These are phyloP conservation scores for Zaprionus capensis DNA, from an alignment of 1,140 invertebrate genomes.

Conservation along the genomic window DNA sequence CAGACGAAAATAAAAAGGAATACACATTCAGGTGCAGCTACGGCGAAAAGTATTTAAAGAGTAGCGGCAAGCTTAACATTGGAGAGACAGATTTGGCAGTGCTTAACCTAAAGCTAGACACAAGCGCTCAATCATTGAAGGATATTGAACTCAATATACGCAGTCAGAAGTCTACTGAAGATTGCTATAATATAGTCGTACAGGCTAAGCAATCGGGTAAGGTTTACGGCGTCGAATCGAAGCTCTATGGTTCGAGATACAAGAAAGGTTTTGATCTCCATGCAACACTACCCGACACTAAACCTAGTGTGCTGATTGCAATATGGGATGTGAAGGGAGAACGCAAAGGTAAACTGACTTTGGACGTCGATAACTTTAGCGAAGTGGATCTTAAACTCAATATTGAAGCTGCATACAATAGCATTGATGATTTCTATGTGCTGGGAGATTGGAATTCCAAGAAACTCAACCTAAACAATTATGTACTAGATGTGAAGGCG, in stretches of 20 bases:
- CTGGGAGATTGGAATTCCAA: constrained; percentile 88
- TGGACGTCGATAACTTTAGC: constrained; percentile 85
- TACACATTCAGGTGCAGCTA: constrained; percentile 56
- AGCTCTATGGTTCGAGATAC: constrained; percentile 46
- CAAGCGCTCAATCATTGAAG: constrained; percentile 86
- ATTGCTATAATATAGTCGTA: constrained; percentile 73
- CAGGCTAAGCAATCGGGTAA: constrained; percentile 47
- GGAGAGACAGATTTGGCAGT: constrained; percentile 17
- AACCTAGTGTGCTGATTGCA: constrained; percentile 85
- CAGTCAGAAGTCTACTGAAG: constrained; percentile 85
- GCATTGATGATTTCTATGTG: constrained; percentile 88
- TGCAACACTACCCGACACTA: constrained; percentile 46
- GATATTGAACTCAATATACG: constrained; percentile 85
- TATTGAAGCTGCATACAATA: constrained; percentile 86
- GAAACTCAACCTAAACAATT: constrained; percentile 88
- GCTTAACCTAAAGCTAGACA: constrained; percentile 70
- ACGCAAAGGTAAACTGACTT: constrained; percentile 86
- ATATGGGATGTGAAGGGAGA: constrained; percentile 86
- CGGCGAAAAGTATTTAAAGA: constrained; percentile 60
- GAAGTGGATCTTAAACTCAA: constrained; percentile 85
- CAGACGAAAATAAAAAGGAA: constrained; percentile 44
- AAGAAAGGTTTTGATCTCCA: constrained; percentile 70
- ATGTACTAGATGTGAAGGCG: constrained; percentile 87
- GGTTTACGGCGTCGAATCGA: constrained; percentile 52
- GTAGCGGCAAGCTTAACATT: constrained; percentile 36